Evolutionary conservation across 2,113 vertebrate genomes (phyloP).

Genomic region (Bubo bubo): DNA sequence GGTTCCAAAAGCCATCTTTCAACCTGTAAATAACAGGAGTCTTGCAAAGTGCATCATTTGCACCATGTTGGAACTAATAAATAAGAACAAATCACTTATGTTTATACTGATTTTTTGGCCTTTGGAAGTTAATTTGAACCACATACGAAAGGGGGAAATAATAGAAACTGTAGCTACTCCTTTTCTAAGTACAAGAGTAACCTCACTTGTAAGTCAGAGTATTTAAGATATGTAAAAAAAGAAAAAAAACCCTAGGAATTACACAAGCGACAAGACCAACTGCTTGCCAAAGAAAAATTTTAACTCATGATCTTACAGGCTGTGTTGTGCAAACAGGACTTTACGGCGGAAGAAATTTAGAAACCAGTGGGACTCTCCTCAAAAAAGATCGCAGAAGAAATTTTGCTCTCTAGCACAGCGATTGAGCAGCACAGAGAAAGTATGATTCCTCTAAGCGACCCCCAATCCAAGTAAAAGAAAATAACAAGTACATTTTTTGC

Average conservation of each 20-base stretch:
- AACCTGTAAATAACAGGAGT: neutral
- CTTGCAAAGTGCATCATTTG: neutral
- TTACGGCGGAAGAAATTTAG: neutral
- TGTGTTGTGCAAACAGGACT: neutral
- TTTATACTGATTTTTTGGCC: neutral
- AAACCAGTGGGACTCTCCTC: neutral
- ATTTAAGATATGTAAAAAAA: neutral
- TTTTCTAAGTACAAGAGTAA: neutral
- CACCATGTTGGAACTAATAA: neutral
- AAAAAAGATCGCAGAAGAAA: neutral
- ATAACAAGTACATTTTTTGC: neutral
- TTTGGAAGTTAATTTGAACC: neutral
- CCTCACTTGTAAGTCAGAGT: neutral
- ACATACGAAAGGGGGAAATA: neutral
- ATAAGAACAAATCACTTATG: neutral
- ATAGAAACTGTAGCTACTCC: neutral
- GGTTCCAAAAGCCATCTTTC: neutral
- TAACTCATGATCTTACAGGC: neutral
- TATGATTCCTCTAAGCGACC: accelerated
- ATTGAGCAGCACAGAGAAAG: neutral
- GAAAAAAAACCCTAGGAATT: neutral
- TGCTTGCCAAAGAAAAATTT: neutral
- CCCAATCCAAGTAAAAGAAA: neutral
- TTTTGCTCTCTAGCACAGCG: neutral
- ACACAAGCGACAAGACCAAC: neutral